Evolutionary conservation across 1,140 invertebrate species (phyloP).

Genomic region (Periplaneta americana): DNA sequence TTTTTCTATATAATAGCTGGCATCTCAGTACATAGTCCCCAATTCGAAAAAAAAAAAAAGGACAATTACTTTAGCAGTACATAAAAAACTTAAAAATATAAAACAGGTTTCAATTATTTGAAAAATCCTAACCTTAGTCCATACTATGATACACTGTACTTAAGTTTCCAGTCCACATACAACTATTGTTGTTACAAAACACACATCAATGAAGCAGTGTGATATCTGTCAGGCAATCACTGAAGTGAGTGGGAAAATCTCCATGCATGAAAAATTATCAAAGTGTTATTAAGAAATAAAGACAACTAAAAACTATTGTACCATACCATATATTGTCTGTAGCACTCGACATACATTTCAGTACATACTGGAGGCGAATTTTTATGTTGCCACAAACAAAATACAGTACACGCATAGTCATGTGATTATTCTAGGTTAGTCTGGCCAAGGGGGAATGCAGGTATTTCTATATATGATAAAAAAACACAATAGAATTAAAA

Average conservation of each 20-base stretch:
- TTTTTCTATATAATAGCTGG: neutral
- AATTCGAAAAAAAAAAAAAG: too few relatives aligned
- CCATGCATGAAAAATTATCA: neutral
- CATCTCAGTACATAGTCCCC: neutral
- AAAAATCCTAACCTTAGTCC: neutral
- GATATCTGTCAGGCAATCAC: neutral
- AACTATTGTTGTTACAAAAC: neutral
- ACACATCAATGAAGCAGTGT: constrained; percentile 3
- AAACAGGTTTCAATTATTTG: too few relatives aligned
- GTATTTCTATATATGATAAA: neutral
- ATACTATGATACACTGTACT: neutral
- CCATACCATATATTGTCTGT: neutral
- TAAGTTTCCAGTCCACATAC: neutral
- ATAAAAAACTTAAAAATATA: too few relatives aligned
- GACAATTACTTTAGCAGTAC: too few relatives aligned
- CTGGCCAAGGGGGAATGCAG: neutral
- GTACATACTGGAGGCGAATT: neutral
- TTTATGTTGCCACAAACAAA: neutral
- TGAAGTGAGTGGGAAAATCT: neutral
- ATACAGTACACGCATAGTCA: neutral
- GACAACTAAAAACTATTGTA: neutral
- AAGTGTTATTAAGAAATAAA: neutral
- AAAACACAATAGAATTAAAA: neutral
- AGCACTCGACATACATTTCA: neutral
- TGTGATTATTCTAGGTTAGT: neutral